Base-by-base conservation (phyloP, 1,140 invertebrate species). In the Scaptodrosophila lebanonensis region DNA sequence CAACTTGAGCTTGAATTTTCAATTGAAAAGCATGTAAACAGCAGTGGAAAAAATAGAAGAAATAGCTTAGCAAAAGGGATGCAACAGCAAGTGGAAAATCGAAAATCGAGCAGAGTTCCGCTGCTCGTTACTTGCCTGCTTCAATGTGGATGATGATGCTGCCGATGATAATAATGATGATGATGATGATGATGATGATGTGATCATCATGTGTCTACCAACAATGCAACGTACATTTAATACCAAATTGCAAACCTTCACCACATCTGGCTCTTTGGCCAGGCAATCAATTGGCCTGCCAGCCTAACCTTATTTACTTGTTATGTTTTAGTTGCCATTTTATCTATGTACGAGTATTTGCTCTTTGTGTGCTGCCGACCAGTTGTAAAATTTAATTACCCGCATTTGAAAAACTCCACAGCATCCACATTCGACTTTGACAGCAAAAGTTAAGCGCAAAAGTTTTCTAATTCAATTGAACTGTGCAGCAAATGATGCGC, bases 381-480 rank as follows among this genome's bases (percentile, higher is more conserved):
- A n/a, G n/a, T n/a, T n/a, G n/a, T n/a, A n/a, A 45, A 75, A 73
- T 77, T 61, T 69, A 77, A 77, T 77, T 79, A 79, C 38, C 38
- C 18, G 15, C 50, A 43, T 48, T 52, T 39, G 29, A 8, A 4
- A 25, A 4, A 25, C 13, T 36, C 3, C 36, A 52, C 47, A 52
- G 45, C 47, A 22, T 40, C 29, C 11, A 27, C 36, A 42, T 39
- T 63, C 35, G 40, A 63, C 39, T 67, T 64, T 50, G n/a, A n/a
- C n/a, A n/a, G n/a, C 53, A 45, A 69, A 63, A 69, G 45, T 73
- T 69, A 27, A 25, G 32, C 27, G 13, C n/a, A 36, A 59, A 59
- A 59, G 32, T 60, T 60, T 33, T 42, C 29, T 69, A 82, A 79
- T 69, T 79, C 59, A 73, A 79, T 82, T 68, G 73, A 59, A 58